Conservation (phyloP, 1,140 invertebrate genomes). For the Megathymus violae region DNA sequence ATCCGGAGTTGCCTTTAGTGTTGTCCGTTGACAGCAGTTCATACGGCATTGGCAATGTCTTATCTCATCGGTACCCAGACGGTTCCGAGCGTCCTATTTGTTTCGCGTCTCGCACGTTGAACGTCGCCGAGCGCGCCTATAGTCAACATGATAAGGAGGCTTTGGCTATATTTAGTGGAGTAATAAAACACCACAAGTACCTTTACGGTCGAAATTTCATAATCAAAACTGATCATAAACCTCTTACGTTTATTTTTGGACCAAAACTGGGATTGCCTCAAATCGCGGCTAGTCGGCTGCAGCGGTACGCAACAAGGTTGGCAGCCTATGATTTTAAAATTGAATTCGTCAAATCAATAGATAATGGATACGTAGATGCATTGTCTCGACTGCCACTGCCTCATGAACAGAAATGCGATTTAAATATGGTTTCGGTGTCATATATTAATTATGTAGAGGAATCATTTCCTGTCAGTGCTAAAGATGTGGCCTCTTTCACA, state of each 20-base stretch:
- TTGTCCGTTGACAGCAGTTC: constrained; percentile 60
- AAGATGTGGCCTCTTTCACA: constrained; percentile 29
- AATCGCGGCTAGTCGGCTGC: constrained; percentile 39
- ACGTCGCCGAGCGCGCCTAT: constrained; percentile 76
- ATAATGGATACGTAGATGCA: constrained; percentile 37
- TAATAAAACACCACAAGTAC: constrained; percentile 82
- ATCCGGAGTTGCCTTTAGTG: too few relatives aligned
- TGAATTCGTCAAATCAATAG: constrained; percentile 35
- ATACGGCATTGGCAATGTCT: constrained; percentile 74
- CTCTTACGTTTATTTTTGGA: constrained; percentile 47
- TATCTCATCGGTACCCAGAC: constrained; percentile 66
- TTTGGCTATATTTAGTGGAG: constrained; percentile 74
- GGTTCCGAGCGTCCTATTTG: constrained; percentile 75
- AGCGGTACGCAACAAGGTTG: constrained; percentile 39
- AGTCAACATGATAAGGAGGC: constrained; percentile 83
- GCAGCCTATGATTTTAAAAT: constrained; percentile 46
- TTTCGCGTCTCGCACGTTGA: constrained; percentile 78
- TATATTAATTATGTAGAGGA: constrained; percentile 39
- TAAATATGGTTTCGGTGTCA: not conserved
- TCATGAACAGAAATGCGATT: not conserved
- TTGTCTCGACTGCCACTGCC: constrained; percentile 39
- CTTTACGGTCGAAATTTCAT: constrained; percentile 79
- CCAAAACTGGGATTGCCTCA: constrained; percentile 42
- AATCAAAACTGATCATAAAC: constrained; percentile 80
- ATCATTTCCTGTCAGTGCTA: constrained; percentile 32